These are phyloP conservation scores for Patiria pectinifera DNA, from an alignment of 53 echinoderm and acorn worm genomes.

Conservation along the genomic window DNA sequence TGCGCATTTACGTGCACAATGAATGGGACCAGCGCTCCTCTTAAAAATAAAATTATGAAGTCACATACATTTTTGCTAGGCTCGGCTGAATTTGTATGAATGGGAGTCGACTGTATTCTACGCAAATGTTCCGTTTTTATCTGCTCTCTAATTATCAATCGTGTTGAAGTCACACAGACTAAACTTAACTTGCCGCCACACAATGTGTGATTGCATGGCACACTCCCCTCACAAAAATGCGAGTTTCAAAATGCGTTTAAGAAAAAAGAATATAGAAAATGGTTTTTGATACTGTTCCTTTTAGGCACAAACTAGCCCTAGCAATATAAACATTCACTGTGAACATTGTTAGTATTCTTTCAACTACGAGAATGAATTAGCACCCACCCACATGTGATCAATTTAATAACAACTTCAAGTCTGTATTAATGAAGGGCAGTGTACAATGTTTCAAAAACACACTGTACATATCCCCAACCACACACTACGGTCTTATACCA, in stretches of 20 bases:
- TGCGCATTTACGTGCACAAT: too few species aligned
- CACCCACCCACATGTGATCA: background rate
- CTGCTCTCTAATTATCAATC: too few species aligned
- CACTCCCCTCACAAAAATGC: background rate
- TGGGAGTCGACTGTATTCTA: too few species aligned
- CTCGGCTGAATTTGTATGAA: too few species aligned
- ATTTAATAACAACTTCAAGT: background rate
- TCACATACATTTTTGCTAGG: too few species aligned
- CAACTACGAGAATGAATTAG: background rate
- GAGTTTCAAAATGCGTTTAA: background rate
- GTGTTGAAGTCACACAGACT: too few species aligned
- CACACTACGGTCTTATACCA: background rate
- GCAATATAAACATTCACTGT: background rate
- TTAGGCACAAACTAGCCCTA: background rate
- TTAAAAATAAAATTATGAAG: too few species aligned
- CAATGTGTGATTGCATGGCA: background rate
- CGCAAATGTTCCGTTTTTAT: too few species aligned
- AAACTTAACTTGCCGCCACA: background rate
- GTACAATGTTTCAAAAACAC: background rate
- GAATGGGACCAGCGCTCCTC: too few species aligned
- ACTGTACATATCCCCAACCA: background rate
- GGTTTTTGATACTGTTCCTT: background rate
- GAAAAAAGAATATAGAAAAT: background rate
- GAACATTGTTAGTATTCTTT: conserved; percentile 2
- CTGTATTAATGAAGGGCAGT: background rate